Evolutionary conservation across 1,140 invertebrate genomes (phyloP), one percentile per base, ranked within the genome.

Genomic region (Drosophila trapezifrons): DNA sequence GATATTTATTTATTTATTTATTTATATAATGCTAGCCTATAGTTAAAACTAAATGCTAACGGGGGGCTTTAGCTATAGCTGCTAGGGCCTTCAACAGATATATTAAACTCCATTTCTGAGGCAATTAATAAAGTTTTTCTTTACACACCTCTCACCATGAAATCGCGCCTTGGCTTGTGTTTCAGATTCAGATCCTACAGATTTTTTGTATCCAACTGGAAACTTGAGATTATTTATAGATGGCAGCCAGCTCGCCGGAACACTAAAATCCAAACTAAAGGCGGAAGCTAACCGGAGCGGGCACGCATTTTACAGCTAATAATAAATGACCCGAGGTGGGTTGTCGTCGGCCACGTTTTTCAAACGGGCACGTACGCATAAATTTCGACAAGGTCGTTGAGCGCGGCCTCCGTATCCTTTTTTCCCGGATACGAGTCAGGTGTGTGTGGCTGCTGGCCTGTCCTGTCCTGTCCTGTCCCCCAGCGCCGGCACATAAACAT

Each of bases 291-390:
- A 40, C 58, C 17, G 45, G 40, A 38, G 40, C 52, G n/a, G 47
- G 49, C 64, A 76, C 83, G 70, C 82, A 60, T 70, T 79, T 87
- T 78, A 79, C 78, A 87, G 82, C 82, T 86, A 86, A 82, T 86
- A 86, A 86, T 86, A 82, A 82, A 86, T 86, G 82, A 79, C 76
- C 78, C 78, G 42, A 69, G 75, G 79, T 79, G 69, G 66, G 62
- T 59, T 86, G 82, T 86, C 82, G 75, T 76, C 82, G 78, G 43
- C 65, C 52, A 65, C 62, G 82, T 77, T 84, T 80, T 77, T 70
- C 74, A 69, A 25, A 64, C 69, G 58, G 69, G 64, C 81, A 85
- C 81, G 81, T 86, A 78, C 81, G 78, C 81, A 85, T 85, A 85
- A 85, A 86, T 81, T 84, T 85, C 59, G 64, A 62, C 54, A 76